Base-by-base conservation (phyloP, 2,888 invertebrate genomes). In the Trissolcus japonicus region DNA sequence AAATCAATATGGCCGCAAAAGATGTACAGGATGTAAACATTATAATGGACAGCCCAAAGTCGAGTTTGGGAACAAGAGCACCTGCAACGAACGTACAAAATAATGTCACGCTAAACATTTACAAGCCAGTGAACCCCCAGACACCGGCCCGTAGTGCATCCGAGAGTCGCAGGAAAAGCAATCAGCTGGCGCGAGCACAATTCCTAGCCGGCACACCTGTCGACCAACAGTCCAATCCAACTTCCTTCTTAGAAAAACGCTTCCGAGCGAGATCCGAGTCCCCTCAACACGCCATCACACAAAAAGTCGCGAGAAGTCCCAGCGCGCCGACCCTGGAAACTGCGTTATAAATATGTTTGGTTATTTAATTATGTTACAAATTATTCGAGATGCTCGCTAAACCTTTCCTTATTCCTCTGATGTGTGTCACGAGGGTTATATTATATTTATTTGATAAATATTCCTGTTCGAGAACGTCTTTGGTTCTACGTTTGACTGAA, bases 291-390 rank as follows among this genome's bases (percentile, higher is more conserved):
- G 57, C 79, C 0, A 56, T 79, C 3, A 82, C 81, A 1, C 84
- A 84, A 40, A 83, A 84, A 48, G 87, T 88, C 1, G 71, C 86
- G n/a, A 86, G 88, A 29, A 87, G 88, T 66, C 87, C 89, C 4
- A 88, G 88, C 76, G 88, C 87, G 0, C 88, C 89, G 1, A 83
- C 89, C 16, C 80, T 89, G 50, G 89, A 89, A 78, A 89, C 89
- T 50, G 89, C 89, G 41, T 82, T 89, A 40, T 89, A 85, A 87
- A 79, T 56, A 51, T 65, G 14, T 50, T 55, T 25, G 11, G 46
- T 61, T n/a, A 48, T 55, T 68, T 54, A 14, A n/a, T 13, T 17
- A 51, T 17, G 51, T 46, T 16, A 46, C 11, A 46, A 6, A 14
- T 46, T 46, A 1, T 46, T n/a, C 11, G 4, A 14, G 9, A 11